These are phyloP conservation scores for Plodia interpunctella DNA, from an alignment of 1,140 invertebrate species.

Conservation along the genomic window DNA sequence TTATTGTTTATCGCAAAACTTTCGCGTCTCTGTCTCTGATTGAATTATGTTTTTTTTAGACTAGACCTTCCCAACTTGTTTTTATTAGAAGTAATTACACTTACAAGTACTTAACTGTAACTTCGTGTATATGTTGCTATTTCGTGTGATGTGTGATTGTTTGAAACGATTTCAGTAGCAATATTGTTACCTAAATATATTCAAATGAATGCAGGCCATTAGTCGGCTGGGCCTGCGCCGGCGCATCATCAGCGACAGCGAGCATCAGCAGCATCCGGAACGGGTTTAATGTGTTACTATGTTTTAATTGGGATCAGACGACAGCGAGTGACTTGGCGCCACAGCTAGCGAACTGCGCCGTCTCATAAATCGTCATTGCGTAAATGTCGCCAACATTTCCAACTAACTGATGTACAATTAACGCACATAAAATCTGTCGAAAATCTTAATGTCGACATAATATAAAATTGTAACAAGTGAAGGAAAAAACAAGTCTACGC, in stretches of 20 bases:
- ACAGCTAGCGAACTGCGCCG: slow-evolving; percentile 16
- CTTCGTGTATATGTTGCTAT: no score
- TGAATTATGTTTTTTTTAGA: not conserved
- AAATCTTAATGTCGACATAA: no score
- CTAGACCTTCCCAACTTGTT: no score
- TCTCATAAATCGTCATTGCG: slow-evolving; percentile 6
- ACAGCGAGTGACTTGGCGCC: slow-evolving; percentile 26
- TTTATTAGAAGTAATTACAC: no score
- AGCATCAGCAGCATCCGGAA: slow-evolving; percentile 28
- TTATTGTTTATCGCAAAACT: slow-evolving; percentile 19
- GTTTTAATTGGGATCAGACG: slow-evolving; percentile 51
- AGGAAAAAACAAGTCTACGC: no score
- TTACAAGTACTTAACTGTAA: no score
- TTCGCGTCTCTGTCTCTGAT: not conserved
- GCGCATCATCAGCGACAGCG: slow-evolving; percentile 28
- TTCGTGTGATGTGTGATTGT: no score
- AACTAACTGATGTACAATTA: not conserved
- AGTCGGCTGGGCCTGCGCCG: slow-evolving; percentile 24
- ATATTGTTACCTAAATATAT: slow-evolving; percentile 54
- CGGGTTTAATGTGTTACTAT: slow-evolving; percentile 49
- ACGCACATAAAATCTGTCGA: not conserved
- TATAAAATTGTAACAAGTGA: no score
- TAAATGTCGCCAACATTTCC: not conserved
- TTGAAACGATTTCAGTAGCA: no score
- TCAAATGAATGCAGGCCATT: slow-evolving; percentile 60